These are phyloP conservation scores for Formicarius rufipectus DNA, from an alignment of 2,113 vertebrate species.

Conservation along the genomic window DNA sequence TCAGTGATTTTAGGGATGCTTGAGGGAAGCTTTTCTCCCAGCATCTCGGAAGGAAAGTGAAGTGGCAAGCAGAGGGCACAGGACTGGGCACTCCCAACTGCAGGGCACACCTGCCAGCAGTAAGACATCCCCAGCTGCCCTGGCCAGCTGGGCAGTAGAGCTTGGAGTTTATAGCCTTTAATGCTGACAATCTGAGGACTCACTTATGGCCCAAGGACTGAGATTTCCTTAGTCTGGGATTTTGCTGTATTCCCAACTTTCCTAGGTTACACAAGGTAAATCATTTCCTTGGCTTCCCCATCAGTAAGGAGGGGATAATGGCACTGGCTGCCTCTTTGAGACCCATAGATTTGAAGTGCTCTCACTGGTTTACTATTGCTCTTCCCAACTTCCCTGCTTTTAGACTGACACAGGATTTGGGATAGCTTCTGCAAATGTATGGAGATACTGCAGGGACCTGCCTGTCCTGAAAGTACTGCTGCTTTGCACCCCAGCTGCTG, in stretches of 20 bases:
- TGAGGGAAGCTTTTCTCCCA: background rate
- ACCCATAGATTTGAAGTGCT: background rate
- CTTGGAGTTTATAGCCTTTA: background rate
- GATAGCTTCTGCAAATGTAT: background rate
- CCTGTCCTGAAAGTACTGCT: background rate
- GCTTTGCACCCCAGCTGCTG: background rate
- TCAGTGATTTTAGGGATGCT: fast-evolving
- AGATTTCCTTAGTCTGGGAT: background rate
- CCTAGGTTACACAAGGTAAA: background rate
- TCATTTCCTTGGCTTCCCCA: background rate
- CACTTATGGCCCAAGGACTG: background rate
- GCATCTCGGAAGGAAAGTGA: background rate
- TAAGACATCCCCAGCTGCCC: background rate
- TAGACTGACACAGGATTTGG: background rate
- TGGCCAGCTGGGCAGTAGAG: background rate
- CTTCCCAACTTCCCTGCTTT: background rate
- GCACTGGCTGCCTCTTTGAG: background rate
- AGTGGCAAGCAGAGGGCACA: background rate
- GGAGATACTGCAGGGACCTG: background rate
- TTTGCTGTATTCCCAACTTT: background rate
- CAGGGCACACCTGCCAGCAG: background rate
- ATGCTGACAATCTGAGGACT: background rate
- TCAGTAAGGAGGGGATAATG: background rate
- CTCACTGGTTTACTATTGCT: background rate
- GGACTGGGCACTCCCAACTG: background rate